phyloP scores from a whole-genome alignment of 2,888 invertebrate species.

The Mongoloraphidia duomilia region DNA sequence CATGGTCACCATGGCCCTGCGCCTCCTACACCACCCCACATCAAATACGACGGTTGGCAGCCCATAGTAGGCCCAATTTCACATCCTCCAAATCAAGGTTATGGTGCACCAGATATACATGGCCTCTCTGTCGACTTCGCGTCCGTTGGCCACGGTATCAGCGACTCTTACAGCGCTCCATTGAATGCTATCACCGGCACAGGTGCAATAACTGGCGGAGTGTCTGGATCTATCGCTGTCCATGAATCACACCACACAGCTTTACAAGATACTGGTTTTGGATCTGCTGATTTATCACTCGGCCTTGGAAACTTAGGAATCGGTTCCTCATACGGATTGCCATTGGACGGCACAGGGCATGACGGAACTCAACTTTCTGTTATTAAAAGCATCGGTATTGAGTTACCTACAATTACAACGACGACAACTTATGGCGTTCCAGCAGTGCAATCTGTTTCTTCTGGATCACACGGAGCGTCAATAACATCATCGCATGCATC shows the following conservation, averaged over 20 bases:
- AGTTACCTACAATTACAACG: constrained; percentile 20
- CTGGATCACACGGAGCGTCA: constrained; percentile 27
- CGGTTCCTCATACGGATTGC: constrained; percentile 1
- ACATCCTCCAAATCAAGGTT: constrained; percentile 22
- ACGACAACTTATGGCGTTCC: background rate
- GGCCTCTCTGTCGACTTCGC: background rate
- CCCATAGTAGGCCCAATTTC: constrained; percentile 58
- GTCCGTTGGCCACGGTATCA: constrained; percentile 11
- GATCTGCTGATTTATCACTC: constrained; percentile 8
- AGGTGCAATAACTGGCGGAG: constrained; percentile 14
- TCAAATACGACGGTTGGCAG: constrained; percentile 75
- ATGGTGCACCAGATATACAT: constrained; percentile 25
- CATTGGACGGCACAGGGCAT: constrained; percentile 5
- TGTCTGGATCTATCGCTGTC: background rate
- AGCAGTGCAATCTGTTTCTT: constrained; percentile 7
- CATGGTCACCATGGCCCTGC: constrained; percentile 51
- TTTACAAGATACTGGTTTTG: constrained; percentile 1
- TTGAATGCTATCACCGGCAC: constrained; percentile 29
- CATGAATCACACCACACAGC: background rate
- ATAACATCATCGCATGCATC: constrained; percentile 26
- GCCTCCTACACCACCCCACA: constrained; percentile 58
- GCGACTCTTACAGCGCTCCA: constrained; percentile 40
- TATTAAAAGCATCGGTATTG: constrained; percentile 31
- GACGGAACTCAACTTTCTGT: constrained; percentile 22
- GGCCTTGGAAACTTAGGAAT: constrained; percentile 12